Base-by-base conservation (phyloP, 1,140 invertebrate genomes). In the Chionoecetes opilio region DNA sequence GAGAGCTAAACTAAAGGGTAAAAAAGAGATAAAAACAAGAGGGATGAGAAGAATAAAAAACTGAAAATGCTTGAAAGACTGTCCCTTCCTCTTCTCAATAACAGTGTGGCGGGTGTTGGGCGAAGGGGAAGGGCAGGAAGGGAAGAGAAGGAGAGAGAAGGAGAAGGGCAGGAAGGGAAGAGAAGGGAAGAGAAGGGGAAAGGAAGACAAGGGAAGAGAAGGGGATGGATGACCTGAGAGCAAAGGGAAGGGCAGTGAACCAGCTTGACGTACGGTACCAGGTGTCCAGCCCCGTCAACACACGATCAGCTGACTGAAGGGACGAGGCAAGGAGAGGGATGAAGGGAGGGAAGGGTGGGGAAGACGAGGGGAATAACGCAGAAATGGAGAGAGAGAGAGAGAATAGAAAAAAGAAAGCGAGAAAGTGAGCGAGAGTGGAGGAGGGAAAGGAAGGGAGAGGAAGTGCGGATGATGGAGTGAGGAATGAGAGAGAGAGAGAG, bases 401-500 rank as follows among this genome's bases (percentile, higher is more conserved):
- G 32, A 35, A 38, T 14, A 86, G 14, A 38, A 3, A 38, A 35
- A 2, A 26, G 29, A 35, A 32, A 86, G 32, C 11, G 32, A 34
- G 32, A 34, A 29, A 38, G 35, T 26, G 21, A 86, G 35, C 11
- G 84, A 86, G 32, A 86, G 29, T 34, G 35, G n/a, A 6, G 32
- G 29, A 35, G 35, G 32, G 84, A 86, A 11, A 38, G 84, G 17
- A 26, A 84, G 82, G n/a, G 82, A 31, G n/a, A 86, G 84, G n/a
- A 29, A 86, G 84, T 26, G 84, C 11, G 84, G n/a, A 29, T 26
- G 84, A 86, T 17, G 35, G 32, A 86, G 84, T 26, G 84, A 86
- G 84, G n/a, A 29, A 86, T 11, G n/a, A 86, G 29, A 86, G 84
- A 86, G 84, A 86, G 84, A 86, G 82, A 84, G 82, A 84, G 82